Evolutionary conservation across 2,888 invertebrate genomes (phyloP).

Genomic region (Cataglyphis livida): DNA sequence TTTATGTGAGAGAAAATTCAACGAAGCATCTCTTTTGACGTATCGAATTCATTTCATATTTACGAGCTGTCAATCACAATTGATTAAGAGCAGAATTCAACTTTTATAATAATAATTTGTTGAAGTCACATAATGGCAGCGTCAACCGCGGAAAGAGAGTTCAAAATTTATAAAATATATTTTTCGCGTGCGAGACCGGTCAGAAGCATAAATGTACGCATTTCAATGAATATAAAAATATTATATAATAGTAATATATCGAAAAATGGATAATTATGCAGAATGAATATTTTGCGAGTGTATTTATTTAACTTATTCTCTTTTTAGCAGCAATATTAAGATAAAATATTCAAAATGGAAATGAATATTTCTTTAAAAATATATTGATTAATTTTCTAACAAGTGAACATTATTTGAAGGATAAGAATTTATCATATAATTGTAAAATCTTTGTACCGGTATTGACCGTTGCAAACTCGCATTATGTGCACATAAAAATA

Average conservation of each 20-base stretch:
- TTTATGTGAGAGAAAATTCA: slow-evolving; percentile 19
- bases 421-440: neutral
- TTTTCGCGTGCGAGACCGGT: neutral
- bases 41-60: slow-evolving; percentile 49
- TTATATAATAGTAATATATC: slow-evolving; percentile 5
- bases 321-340: slow-evolving; percentile 16
- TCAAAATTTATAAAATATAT: slow-evolving; percentile 16
- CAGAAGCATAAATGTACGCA: slow-evolving; percentile 11
- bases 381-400: neutral
- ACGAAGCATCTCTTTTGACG: slow-evolving; percentile 16
- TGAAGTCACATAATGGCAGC: neutral
- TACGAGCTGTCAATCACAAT: slow-evolving; percentile 61
- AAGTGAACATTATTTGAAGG: slow-evolving; percentile 8
- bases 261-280: slow-evolving; percentile 20
- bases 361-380: slow-evolving; percentile 1
- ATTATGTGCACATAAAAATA: neutral
- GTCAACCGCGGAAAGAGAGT: slow-evolving; percentile 3
- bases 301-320: slow-evolving; percentile 25
- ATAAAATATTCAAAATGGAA: slow-evolving; percentile 28
- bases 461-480: neutral
- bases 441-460: neutral
- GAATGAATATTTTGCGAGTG: slow-evolving; percentile 26
- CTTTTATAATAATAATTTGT: slow-evolving; percentile 13
- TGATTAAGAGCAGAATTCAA: slow-evolving; percentile 34
- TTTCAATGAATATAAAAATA: slow-evolving; percentile 35